Evolutionary conservation across 2,888 invertebrate genomes (phyloP), one percentile per base, ranked within the genome.

Genomic region (Orthosia cruda): DNA sequence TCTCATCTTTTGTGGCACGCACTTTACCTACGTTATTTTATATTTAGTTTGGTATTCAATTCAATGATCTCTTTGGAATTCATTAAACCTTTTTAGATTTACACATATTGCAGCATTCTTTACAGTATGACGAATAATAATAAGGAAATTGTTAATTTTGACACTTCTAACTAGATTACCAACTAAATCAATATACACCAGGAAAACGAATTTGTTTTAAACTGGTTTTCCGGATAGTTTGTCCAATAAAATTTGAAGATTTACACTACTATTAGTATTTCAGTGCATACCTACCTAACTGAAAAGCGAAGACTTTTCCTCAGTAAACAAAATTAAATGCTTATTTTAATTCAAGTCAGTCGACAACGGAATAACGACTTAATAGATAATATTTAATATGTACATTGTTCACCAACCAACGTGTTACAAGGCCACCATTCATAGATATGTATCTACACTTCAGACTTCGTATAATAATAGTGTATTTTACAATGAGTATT

Each of bases 361-460:
- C 69, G 71, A 76, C 75, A 74, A 67, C 71, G 70, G 64, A 77
- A 79, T 78, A 76, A 80, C 79, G 71, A 77, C 75, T 81, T 80
- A 77, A 78, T 78, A 82, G 77, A 84, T 88, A 87, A 85, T 84
- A 80, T 81, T 80, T 85, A 84, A 89, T 89, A 88, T 62, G 86
- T 86, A 88, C 86, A 84, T 85, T 84, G 86, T 84, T 83, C 71
- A 81, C 84, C 80, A 81, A 78, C 81, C 78, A 80, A 69, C 80
- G 69, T 62, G 55, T 72, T 77, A 85, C 90, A 90, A 89, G 90
- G 91, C 75, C 88, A 83, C 50, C 68, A 78, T 85, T 85, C 74
- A 87, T 88, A 89, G 91, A 91, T 90, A 89, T 89, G 87, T 85
- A 87, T 87, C 87, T 85, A 81, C 74, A 76, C 81, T 75, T 73